Base-by-base conservation (phyloP, 2,888 invertebrate species). In the Andrena praecox region DNA sequence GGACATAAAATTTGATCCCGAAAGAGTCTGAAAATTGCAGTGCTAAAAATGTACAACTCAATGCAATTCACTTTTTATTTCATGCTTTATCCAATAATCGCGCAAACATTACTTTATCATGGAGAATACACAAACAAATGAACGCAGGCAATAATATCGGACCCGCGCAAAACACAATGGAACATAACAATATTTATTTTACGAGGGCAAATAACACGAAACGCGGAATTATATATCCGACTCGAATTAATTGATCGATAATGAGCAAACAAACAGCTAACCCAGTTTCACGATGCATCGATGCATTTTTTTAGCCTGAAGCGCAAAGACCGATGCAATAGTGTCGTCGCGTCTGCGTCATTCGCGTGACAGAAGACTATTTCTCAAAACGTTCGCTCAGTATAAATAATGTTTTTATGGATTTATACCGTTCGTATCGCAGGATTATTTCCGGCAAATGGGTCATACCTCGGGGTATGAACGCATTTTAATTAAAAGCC, bases 131-230 rank as follows among this genome's bases (percentile, higher is more conserved):
- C 5, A n/a, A 66, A 66, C 33, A 60, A 67, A 67, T 75, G 52
- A n/a, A 24, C 24, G 5, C 35, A 24, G 24, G n/a, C 10, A 62
- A 35, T 35, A 62, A 33, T 62, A 8, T 62, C 33, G 27, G 35
- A 8, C 6, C 29, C 27, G 10, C 5, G 6, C 8, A 31, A 16
- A 64, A 54, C 31, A 50, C 31, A 20, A 59, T 29, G 48, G n/a
- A 33, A 35, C 50, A 27, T 27, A 35, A 66, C 77, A 59, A 33
- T 54, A 20, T 73, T 67, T 68, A 74, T 48, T 66, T 60, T 50
- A 60, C 50, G n/a, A n/a, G 2, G 42, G n/a, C 35, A 75, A 75
- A 75, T 66, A 29, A 16, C 33, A 31, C 27, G 42, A 8, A 66
- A 29, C 0, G 7, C n/a, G n/a, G 29, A 27, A 66, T 56, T 73